phyloP scores from a whole-genome alignment of 2,888 invertebrate species.

The Volucella inanis region DNA sequence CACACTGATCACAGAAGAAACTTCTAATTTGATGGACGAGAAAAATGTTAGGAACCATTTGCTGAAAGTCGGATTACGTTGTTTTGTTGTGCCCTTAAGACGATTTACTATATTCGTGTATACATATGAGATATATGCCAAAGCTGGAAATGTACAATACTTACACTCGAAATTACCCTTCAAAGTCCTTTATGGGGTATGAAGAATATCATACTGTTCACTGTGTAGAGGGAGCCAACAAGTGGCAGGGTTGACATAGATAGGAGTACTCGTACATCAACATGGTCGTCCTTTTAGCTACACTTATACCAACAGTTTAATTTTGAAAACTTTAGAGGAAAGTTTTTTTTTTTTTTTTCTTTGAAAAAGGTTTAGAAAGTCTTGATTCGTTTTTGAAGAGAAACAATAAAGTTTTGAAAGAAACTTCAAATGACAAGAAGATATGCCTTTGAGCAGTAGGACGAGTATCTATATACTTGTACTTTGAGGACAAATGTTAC shows the following conservation, averaged over 20 bases:
- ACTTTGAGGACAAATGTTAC: neutral
- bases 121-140: too few species aligned
- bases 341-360: constrained; percentile 21
- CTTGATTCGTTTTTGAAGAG: constrained; percentile 54
- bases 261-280: neutral
- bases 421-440: constrained; percentile 13
- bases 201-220: constrained; percentile 14
- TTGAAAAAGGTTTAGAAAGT: constrained; percentile 29
- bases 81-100: constrained; percentile 30
- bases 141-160: too few species aligned
- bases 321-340: constrained; percentile 63
- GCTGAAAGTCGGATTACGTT: constrained; percentile 53
- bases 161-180: constrained; percentile 43
- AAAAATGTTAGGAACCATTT: constrained; percentile 55
- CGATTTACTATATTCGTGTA: too few species aligned
- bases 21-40: constrained; percentile 69
- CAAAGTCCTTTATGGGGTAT: constrained; percentile 19
- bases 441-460: neutral
- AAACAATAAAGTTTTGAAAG: constrained; percentile 61
- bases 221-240: constrained; percentile 58
- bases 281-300: too few species aligned
- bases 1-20: constrained; percentile 21
- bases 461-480: constrained; percentile 36
- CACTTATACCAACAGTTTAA: constrained; percentile 66
- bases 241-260: constrained; percentile 51